Evolutionary conservation across 2,113 vertebrate genomes (phyloP).

Genomic region (Neogobius melanostomus): DNA sequence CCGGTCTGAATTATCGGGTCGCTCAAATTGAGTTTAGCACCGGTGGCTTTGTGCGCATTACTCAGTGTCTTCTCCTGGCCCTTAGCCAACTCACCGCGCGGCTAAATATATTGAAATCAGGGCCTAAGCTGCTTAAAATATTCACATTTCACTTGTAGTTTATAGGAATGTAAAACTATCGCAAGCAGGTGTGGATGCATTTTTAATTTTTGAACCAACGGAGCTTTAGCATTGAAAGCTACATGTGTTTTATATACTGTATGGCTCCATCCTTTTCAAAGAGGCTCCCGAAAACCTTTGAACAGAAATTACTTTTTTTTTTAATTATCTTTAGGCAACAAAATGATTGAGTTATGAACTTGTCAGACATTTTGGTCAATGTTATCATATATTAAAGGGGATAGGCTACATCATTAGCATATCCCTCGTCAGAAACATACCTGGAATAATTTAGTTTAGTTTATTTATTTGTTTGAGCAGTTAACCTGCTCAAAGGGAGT

Average conservation of each 20-base stretch:
- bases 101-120: constrained; percentile 93
- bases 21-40: constrained; percentile 84
- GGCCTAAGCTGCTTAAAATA: constrained; percentile 90
- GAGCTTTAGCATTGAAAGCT: constrained; percentile 15
- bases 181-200: constrained; percentile 72
- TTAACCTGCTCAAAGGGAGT: too few species aligned
- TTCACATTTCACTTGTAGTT: constrained; percentile 87
- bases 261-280: constrained; percentile 34
- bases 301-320: too few species aligned
- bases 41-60: constrained; percentile 83
- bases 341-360: too few species aligned
- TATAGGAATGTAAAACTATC: constrained; percentile 85
- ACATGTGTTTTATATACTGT: constrained; percentile 40
- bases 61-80: constrained; percentile 76
- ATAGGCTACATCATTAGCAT: too few species aligned
- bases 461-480: too few species aligned
- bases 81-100: constrained; percentile 80
- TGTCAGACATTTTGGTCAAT: too few species aligned
- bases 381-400: too few species aligned
- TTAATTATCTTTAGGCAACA: too few species aligned
- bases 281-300: too few species aligned
- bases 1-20: constrained; percentile 82
- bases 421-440: too few species aligned
- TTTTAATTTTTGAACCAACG: constrained; percentile 65
- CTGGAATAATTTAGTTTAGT: too few species aligned